Conservation (phyloP, 2,888 invertebrate species). For the Meghimatium bilineatum region DNA sequence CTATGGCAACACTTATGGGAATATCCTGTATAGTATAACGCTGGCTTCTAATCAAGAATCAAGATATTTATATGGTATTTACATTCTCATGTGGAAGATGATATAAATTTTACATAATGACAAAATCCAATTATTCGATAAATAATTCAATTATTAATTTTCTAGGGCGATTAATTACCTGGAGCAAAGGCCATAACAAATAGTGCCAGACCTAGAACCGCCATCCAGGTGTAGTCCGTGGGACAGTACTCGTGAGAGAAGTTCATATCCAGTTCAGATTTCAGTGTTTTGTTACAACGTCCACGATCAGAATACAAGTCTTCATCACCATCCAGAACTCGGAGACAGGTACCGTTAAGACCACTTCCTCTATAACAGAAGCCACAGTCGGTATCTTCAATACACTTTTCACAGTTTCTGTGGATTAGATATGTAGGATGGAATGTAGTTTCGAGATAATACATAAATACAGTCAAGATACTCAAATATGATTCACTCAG, state of each 20-base stretch:
- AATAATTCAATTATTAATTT: too few species aligned
- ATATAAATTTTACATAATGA: too few species aligned
- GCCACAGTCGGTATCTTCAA: conserved; percentile 75
- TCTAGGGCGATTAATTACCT: too few species aligned
- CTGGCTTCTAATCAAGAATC: too few species aligned
- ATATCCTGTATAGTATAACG: too few species aligned
- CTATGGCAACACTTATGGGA: too few species aligned
- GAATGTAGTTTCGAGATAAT: neutral
- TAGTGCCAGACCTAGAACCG: conserved; percentile 76
- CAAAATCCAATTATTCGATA: too few species aligned
- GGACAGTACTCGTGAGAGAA: conserved; percentile 77
- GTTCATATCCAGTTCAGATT: neutral
- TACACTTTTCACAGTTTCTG: conserved; percentile 65
- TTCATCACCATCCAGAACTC: conserved; percentile 43
- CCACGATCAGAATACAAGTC: conserved; percentile 50
- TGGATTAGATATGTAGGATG: neutral
- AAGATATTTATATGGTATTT: too few species aligned
- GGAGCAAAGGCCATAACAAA: conserved; percentile 79
- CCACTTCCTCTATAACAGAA: conserved; percentile 75
- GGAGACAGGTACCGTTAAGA: conserved; percentile 66
- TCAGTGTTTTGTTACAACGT: conserved; percentile 46
- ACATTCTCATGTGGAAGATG: too few species aligned
- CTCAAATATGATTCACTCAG: too few species aligned
- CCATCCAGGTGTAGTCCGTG: conserved; percentile 76
- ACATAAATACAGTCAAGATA: too few species aligned